Evolutionary conservation across 2,888 invertebrate species (phyloP), one percentile per base, ranked within the genome.

Genomic region (Alloscopus bannaensis): DNA sequence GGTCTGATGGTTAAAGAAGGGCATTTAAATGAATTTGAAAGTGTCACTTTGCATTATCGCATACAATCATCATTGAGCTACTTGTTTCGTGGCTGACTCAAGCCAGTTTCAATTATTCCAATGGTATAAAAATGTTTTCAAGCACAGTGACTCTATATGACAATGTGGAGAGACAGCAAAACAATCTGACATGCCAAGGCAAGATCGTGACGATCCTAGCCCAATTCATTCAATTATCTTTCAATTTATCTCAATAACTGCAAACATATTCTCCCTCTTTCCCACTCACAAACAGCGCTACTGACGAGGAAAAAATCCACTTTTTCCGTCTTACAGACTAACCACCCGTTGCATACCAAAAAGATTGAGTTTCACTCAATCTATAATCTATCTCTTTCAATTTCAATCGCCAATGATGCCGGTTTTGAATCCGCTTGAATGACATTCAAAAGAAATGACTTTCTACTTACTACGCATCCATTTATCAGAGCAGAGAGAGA

Each of bases 161-260:
- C 28, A 11, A 2, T 55, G 28, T 26, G 28, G 6, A 18, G n/a
- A 22, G 28, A 55, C 24, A 55, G 55, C 16, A 26, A 55, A 55
- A 55, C 24, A 55, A 55, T 55, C 18, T 55, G 55, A 55, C 55
- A 55, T 26, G 55, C 28, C 55, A 50, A 71, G 62, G 64, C 72
- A 64, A 72, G 72, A 72, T 72, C 72, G 72, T 72, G 72, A 72
- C 62, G 72, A 55, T 64, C 16, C 55, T 64, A 72, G 55, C 24
- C 55, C 72, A 72, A 72, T 64, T 72, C 47, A 65, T 75, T 75
- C 73, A 66, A 75, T 75, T 75, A 75, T 75, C 73, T 75, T 75
- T 75, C 73, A 75, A 75, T 75, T 75, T 59, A 59, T 59, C 55
- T 55, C 26, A 47, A 47, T 47, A 47, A 13, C 18, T 36, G 36